These are phyloP conservation scores for Chrysemys picta DNA, from an alignment of 2,113 vertebrate species.

Conservation along the genomic window DNA sequence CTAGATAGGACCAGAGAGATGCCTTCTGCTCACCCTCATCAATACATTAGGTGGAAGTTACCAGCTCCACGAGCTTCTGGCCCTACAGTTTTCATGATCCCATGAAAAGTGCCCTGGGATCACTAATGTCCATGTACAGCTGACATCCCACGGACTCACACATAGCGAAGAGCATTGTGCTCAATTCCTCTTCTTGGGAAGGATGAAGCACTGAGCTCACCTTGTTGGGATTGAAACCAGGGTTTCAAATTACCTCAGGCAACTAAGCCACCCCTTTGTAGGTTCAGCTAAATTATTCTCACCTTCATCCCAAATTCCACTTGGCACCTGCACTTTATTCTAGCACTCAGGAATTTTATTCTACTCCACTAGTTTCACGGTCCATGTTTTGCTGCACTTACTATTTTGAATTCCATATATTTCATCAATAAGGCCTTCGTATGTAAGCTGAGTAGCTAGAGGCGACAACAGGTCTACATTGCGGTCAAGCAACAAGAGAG, in stretches of 20 bases:
- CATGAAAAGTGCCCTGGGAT: fast-evolving
- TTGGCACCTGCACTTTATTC: background rate
- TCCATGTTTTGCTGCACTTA: conserved; percentile 60
- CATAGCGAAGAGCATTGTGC: background rate
- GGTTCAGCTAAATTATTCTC: background rate
- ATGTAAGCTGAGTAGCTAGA: conserved; percentile 94
- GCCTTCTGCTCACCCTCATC: background rate
- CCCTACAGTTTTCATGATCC: background rate
- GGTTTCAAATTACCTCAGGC: background rate
- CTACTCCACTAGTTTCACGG: background rate
- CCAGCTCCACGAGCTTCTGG: background rate
- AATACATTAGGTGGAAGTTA: background rate
- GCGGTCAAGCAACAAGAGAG: conserved; percentile 92
- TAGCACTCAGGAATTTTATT: background rate
- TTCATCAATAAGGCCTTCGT: conserved; percentile 97
- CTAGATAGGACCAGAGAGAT: background rate
- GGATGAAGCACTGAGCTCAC: background rate
- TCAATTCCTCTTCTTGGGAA: background rate
- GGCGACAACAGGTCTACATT: conserved; percentile 95
- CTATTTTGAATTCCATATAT: conserved; percentile 97
- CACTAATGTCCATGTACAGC: background rate
- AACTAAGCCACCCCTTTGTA: fast-evolving
- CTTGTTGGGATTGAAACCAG: background rate
- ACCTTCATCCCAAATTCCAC: background rate
- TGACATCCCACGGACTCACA: fast-evolving